Conservation (phyloP, 2,797 vertebrate genomes). For the Phataginus tetradactyla region DNA sequence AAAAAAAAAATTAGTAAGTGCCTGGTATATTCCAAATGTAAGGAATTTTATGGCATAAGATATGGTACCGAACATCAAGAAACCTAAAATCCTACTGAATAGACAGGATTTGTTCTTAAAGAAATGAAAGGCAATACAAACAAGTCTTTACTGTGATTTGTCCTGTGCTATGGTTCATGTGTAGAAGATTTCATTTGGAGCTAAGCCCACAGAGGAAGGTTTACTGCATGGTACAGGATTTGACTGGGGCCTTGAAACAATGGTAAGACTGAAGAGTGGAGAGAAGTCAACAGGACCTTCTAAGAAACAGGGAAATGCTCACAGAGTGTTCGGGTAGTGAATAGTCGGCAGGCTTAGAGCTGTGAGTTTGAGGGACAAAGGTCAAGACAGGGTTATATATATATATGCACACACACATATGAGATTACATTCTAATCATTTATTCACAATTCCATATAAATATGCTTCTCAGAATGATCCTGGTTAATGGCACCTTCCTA, state of each 20-base stretch:
- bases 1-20: not conserved
- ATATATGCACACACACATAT: not conserved
- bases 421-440: slow-evolving; percentile 2
- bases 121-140: not conserved
- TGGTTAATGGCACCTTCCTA: not conserved
- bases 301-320: not conserved
- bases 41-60: not conserved
- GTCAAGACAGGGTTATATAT: not conserved
- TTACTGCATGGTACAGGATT: not conserved
- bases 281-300: not conserved
- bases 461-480: not conserved
- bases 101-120: not conserved
- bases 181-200: not conserved
- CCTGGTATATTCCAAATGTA: not conserved
- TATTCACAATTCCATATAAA: not conserved
- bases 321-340: not conserved
- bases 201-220: not conserved
- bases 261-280: not conserved
- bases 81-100: not conserved
- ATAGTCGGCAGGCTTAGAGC: not conserved
- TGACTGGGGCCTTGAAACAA: not conserved
- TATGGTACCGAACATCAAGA: not conserved
- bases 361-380: not conserved
- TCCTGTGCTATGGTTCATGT: not conserved
- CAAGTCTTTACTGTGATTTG: not conserved